A percentile compares a stretch with the other conserved stretches of the same genome.
Conservation (phyloP, 2,888 invertebrate genomes). For the Agapostemon virescens region DNA sequence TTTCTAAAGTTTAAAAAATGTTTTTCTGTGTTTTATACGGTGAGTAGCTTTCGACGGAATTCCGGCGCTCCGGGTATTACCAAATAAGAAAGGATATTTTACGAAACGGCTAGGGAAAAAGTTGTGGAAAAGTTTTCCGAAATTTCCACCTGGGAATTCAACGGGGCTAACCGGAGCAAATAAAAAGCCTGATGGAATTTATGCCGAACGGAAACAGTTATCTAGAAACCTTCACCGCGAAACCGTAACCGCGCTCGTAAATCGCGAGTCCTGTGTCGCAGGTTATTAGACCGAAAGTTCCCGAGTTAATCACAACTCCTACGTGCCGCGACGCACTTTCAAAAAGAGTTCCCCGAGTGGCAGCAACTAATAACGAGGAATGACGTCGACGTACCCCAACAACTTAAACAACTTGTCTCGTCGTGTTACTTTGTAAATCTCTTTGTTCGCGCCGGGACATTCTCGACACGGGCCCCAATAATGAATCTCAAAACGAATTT, state of each 20-base stretch:
- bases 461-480: conserved; percentile 19
- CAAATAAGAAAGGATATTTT: not conserved
- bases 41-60: not conserved
- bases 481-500: conserved; percentile 22
- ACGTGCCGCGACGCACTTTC: conserved; percentile 50
- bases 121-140: conserved; percentile 25
- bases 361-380: conserved; percentile 56
- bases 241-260: conserved; percentile 54
- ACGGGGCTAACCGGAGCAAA: conserved; percentile 18
- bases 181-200: conserved; percentile 46
- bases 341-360: conserved; percentile 47
- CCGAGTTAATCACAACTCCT: conserved; percentile 64
- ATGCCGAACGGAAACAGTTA: conserved; percentile 57
- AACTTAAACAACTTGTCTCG: conserved; percentile 54
- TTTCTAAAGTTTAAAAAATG: not conserved
- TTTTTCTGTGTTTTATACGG: not conserved
- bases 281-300: conserved; percentile 63
- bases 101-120: not conserved
- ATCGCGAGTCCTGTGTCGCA: conserved; percentile 51
- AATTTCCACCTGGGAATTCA: conserved; percentile 34
- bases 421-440: conserved; percentile 41
- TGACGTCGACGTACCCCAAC: conserved; percentile 25
- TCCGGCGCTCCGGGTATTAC: not conserved
- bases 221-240: conserved; percentile 47
- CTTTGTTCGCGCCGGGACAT: conserved; percentile 35